phyloP scores from a whole-genome alignment of 2,888 invertebrate species.

The Thalpophila matura region DNA sequence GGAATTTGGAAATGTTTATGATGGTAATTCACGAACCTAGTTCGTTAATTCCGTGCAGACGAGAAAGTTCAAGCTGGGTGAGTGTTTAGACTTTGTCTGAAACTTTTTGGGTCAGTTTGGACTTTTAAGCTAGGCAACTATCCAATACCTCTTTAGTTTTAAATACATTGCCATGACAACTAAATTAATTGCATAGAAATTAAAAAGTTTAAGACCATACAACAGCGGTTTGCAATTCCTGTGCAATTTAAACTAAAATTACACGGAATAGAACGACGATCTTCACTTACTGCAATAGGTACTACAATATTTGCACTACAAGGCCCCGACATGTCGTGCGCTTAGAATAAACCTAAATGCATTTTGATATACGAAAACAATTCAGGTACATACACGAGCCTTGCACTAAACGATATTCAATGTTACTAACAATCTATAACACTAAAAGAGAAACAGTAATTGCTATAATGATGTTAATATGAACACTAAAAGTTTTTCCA shows the following conservation, averaged over 20 bases:
- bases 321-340: background rate
- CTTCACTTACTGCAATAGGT: no score
- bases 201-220: background rate
- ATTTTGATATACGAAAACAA: background rate
- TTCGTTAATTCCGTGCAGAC: conserved; percentile 10
- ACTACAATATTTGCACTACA: no score
- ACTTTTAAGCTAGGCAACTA: background rate
- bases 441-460: conserved; percentile 41
- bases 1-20: conserved; percentile 20
- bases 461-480: conserved; percentile 50
- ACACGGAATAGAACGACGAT: background rate
- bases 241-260: background rate
- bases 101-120: conserved; percentile 28
- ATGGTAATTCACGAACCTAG: conserved; percentile 17
- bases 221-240: background rate
- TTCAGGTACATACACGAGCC: no score
- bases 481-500: conserved; percentile 55
- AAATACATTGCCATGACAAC: background rate
- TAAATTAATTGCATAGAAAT: background rate
- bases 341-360: background rate
- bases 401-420: background rate
- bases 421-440: conserved; percentile 22
- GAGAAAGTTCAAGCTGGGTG: conserved; percentile 12
- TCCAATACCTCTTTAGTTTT: background rate
- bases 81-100: conserved; percentile 25